Percentiles rank a stretch among this genome's conserved stretches.
phyloP scores from a whole-genome alignment of 2,113 vertebrate species.

The pig (Sus scrofa) region T2T-Sscrofa CM000812.6:281527001-281527500 shows the following conservation, averaged over 20 bases:
- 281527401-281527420: background rate
- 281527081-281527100: background rate
- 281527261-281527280: background rate
- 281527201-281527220: background rate
- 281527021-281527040: accelerated
- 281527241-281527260: background rate
- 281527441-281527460: background rate
- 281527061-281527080: accelerated
- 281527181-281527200: background rate
- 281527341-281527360: background rate
- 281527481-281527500: background rate
- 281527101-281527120: background rate
- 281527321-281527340: background rate
- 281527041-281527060: background rate
- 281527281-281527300: background rate
- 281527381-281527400: background rate
- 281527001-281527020: background rate
- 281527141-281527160: background rate
- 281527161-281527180: background rate
- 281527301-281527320: accelerated
- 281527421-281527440: accelerated
- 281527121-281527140: no score
- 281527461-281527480: background rate
- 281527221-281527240: background rate
- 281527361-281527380: background rate